A percentile compares a stretch with the other conserved stretches of the same genome.
Evolutionary conservation across 2,888 invertebrate species (phyloP).

Genomic region (Lycia hirtaria): DNA sequence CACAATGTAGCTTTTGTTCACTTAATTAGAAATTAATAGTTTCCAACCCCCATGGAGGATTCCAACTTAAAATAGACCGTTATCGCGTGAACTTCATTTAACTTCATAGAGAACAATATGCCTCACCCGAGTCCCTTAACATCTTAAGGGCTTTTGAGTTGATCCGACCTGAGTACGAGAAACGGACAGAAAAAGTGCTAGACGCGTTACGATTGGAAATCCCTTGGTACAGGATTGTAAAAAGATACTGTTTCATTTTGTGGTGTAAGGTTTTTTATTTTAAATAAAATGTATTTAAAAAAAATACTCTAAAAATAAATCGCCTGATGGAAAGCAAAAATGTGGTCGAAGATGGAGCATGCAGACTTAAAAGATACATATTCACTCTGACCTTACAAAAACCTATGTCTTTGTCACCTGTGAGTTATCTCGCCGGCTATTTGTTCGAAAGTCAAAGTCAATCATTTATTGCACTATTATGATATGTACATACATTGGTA

Average conservation of each 20-base stretch:
- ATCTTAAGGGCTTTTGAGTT: constrained; percentile 2
- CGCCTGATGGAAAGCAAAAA: too few relatives aligned
- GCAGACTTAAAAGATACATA: too few relatives aligned
- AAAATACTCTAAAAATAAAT: too few relatives aligned
- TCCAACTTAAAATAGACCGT: constrained; percentile 22
- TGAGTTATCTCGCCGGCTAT: too few relatives aligned
- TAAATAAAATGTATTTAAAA: too few relatives aligned
- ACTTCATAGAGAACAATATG: constrained; percentile 25
- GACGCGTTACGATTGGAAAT: background rate
- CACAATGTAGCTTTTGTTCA: constrained; percentile 10
- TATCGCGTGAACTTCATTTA: constrained; percentile 29
- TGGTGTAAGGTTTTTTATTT: too few relatives aligned
- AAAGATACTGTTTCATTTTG: background rate
- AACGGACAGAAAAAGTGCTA: background rate
- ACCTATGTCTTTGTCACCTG: too few relatives aligned
- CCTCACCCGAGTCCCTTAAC: constrained; percentile 22
- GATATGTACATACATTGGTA: too few relatives aligned
- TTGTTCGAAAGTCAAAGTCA: too few relatives aligned
- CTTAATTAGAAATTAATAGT: constrained; percentile 25
- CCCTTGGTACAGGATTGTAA: background rate
- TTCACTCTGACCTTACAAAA: too few relatives aligned
- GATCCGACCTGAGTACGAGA: background rate
- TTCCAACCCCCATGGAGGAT: constrained; percentile 12
- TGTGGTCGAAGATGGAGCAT: too few relatives aligned
- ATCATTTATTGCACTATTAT: too few relatives aligned